Conservation (phyloP, 2,113 vertebrate species). For the Myiagra hebetior region DNA sequence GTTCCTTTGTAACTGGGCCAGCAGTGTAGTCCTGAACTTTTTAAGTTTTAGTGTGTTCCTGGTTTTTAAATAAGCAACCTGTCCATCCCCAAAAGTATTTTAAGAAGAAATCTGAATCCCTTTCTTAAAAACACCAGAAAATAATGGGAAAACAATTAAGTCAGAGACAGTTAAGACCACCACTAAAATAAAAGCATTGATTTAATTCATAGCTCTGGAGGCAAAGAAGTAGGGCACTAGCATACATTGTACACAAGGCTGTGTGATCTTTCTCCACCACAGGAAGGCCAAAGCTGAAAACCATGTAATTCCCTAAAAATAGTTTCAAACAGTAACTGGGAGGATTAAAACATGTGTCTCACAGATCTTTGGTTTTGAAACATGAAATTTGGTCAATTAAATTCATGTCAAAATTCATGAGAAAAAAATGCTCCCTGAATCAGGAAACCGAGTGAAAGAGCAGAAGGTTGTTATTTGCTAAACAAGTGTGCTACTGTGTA, state of each 20-base stretch:
- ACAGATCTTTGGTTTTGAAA: conserved; percentile 55
- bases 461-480: not conserved
- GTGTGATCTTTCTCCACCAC: not conserved
- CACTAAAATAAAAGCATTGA: not conserved
- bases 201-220: not conserved
- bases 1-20: not conserved
- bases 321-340: not conserved
- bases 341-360: conserved; percentile 4
- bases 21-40: not conserved
- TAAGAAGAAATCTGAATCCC: not conserved
- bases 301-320: not conserved
- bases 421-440: conserved; percentile 18
- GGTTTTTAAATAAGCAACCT: not conserved
- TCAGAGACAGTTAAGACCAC: not conserved
- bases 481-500: not conserved
- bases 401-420: conserved; percentile 33
- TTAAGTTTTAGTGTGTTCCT: not conserved
- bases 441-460: not conserved
- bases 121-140: not conserved
- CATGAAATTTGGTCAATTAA: conserved; percentile 1
- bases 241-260: not conserved
- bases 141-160: not conserved
- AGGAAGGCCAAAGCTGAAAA: conserved; percentile 26
- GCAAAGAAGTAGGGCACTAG: not conserved
- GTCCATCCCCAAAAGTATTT: not conserved